Evolutionary conservation across 2,113 vertebrate species (phyloP).

Genomic region (Cichladusa arquata): DNA sequence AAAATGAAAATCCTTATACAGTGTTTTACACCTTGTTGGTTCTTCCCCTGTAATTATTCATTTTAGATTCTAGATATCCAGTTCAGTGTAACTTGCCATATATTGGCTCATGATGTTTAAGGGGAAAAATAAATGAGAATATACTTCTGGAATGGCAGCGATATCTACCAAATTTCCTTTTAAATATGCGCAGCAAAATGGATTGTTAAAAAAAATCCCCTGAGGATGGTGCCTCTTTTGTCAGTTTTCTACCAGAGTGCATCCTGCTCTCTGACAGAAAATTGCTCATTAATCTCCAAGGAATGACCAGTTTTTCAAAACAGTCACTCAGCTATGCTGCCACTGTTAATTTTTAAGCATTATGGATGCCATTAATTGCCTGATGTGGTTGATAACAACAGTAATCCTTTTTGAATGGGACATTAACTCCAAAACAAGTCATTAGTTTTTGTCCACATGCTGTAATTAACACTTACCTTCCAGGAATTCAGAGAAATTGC

Average conservation of each 20-base stretch:
- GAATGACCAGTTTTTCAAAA: conserved; percentile 55
- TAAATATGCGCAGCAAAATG: conserved; percentile 42
- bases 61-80: conserved; percentile 3
- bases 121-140: conserved; percentile 40
- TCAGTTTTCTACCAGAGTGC: conserved; percentile 48
- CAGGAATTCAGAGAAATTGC: conserved; percentile 2
- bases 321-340: conserved; percentile 29
- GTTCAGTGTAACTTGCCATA: neutral
- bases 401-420: conserved; percentile 2
- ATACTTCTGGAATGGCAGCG: conserved; percentile 20
- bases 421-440: conserved; percentile 32
- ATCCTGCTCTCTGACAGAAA: conserved; percentile 58
- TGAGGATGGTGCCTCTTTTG: conserved; percentile 44
- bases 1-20: neutral
- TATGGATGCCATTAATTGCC: conserved; percentile 54
- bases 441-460: neutral
- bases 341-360: conserved; percentile 34
- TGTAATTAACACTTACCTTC: conserved; percentile 48
- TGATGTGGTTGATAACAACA: conserved; percentile 33
- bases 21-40: neutral
- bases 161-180: conserved; percentile 50
- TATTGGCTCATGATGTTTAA: conserved; percentile 33
- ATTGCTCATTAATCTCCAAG: conserved; percentile 63
- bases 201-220: conserved; percentile 34
- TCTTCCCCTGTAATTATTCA: neutral